phyloP scores from a whole-genome alignment of 2,113 vertebrate species.

The Sialia sialis region DNA sequence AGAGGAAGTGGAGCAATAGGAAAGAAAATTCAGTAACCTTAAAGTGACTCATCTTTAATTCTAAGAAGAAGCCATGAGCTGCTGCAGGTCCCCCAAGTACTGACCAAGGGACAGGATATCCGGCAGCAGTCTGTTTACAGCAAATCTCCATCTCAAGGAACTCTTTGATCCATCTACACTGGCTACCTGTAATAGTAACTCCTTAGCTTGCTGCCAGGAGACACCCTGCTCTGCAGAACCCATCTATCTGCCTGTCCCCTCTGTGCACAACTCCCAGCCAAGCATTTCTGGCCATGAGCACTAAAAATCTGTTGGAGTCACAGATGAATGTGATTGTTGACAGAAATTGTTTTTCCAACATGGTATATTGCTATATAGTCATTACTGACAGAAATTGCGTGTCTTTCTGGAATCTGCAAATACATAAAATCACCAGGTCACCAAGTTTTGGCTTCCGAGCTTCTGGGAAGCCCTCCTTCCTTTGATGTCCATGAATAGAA shows the following conservation, averaged over 20 bases:
- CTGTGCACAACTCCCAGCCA: not conserved
- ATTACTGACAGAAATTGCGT: not conserved
- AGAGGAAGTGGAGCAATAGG: constrained; percentile 60
- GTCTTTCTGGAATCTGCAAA: not conserved
- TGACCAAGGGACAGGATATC: not conserved
- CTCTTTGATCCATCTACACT: not conserved
- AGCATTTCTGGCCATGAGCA: not conserved
- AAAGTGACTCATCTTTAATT: constrained; percentile 51
- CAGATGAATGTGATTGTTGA: not conserved
- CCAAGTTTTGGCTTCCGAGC: not conserved
- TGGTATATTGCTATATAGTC: not conserved
- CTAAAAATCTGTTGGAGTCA: not conserved
- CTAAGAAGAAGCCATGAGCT: not conserved
- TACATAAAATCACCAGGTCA: not conserved
- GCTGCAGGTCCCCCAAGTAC: not conserved
- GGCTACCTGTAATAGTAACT: not conserved
- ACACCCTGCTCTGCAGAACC: not conserved
- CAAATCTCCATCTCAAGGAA: not conserved
- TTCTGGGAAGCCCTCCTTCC: not conserved
- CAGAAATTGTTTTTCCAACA: not conserved
- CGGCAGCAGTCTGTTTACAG: not conserved
- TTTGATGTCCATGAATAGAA: not conserved
- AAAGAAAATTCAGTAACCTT: constrained; percentile 40
- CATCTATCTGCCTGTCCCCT: not conserved
- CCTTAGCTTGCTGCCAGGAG: not conserved